Evolutionary conservation across 2,888 invertebrate genomes (phyloP).

Genomic region (Scaptomyza tumidula): DNA sequence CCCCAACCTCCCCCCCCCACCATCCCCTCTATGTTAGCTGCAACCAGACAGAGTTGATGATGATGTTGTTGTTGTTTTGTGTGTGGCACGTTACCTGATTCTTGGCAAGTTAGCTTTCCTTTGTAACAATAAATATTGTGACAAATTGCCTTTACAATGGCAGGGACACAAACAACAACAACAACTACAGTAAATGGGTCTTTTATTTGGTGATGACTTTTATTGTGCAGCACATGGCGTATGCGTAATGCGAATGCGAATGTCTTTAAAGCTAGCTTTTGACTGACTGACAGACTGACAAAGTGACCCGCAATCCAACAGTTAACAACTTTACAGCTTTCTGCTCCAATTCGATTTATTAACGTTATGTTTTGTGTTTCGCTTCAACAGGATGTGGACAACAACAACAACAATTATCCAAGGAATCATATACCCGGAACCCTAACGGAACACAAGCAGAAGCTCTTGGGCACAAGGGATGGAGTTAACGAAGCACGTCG

Average conservation of each 20-base stretch:
- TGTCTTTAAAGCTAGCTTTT: constrained; percentile 7
- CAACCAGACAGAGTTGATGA: constrained; percentile 11
- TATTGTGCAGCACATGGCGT: constrained; percentile 64
- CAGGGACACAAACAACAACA: not conserved
- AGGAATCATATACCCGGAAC: constrained; percentile 80
- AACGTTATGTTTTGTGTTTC: constrained; percentile 10
- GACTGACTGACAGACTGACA: not conserved
- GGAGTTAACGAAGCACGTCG: constrained; percentile 78
- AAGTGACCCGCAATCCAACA: not conserved
- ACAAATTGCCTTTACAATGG: constrained; percentile 71
- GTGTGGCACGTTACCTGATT: constrained; percentile 73
- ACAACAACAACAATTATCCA: constrained; percentile 58
- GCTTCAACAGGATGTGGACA: constrained; percentile 71
- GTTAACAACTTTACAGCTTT: constrained; percentile 28
- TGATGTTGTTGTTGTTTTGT: constrained; percentile 50
- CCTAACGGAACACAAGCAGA: constrained; percentile 79
- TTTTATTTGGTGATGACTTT: constrained; percentile 69
- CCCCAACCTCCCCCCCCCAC: too few species aligned
- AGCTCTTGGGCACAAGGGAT: constrained; percentile 79
- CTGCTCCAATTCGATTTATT: constrained; percentile 50
- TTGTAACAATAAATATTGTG: constrained; percentile 71
- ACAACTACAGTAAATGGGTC: constrained; percentile 61
- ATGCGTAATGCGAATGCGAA: constrained; percentile 49
- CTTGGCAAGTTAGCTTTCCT: constrained; percentile 41
- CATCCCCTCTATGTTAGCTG: not conserved